Evolutionary conservation across 1,140 invertebrate species (phyloP), one percentile per base, ranked within the genome.

Genomic region (Calosoma granatense): DNA sequence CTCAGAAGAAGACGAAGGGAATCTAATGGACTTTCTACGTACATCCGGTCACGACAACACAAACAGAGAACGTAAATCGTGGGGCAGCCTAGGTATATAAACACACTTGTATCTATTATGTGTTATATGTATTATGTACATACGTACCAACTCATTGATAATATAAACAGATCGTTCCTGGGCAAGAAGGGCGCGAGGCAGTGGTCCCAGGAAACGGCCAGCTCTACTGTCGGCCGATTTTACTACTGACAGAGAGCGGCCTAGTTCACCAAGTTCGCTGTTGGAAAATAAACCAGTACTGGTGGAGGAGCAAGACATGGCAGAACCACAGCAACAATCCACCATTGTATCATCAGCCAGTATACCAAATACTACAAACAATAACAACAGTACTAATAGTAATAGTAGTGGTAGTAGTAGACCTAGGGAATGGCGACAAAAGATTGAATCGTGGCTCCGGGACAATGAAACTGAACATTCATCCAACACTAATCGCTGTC

Each of bases 381-480:
- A n/a, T n/a, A n/a, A n/a, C n/a, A n/a, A n/a, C n/a, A n/a, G n/a
- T n/a, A n/a, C n/a, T n/a, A n/a, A n/a, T n/a, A n/a, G n/a, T n/a
- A n/a, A n/a, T n/a, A n/a, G n/a, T n/a, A n/a, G n/a, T n/a, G n/a
- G n/a, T n/a, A 14, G 4, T 30, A 30, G 26, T 14, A 47, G 17
- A 17, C 41, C 41, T 6, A 9, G 41, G 68, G 84, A 90, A 60
- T 91, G 88, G 88, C 75, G 86, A 23, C 84, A 90, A 67, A 92
- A 93, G 69, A 93, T 95, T 61, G 88, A 93, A 72, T 88, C 87
- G 14, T 94, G 92, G 92, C 73, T 94, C 59, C 82, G 89, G 59
- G 88, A 90, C 56, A 91, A 89, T 72, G 89, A 91, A 69, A 86
- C 85, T 65, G 87, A 90, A 69, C 79, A 82, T 57, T n/a, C n/a